Conservation (phyloP, 2,113 vertebrate genomes). For the Passer domesticus region DNA sequence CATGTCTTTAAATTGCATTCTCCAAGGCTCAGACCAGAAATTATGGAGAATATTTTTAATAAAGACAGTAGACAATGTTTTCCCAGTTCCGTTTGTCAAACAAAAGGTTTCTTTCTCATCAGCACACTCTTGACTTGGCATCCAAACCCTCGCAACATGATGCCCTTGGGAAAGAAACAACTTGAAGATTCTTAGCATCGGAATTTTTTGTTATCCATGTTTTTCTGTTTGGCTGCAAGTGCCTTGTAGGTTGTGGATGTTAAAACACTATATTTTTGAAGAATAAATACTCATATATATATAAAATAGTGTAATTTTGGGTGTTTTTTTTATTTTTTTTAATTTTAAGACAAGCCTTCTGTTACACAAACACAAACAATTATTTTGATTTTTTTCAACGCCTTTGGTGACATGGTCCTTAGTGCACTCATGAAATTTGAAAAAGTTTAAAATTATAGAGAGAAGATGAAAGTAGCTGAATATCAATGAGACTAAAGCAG, state of each 20-base stretch:
- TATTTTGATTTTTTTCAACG: not conserved
- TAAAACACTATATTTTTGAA: not conserved
- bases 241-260: not conserved
- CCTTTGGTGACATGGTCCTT: not conserved
- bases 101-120: not conserved
- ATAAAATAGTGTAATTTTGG: not conserved
- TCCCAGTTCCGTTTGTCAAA: not conserved
- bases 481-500: not conserved
- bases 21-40: not conserved
- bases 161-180: not conserved
- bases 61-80: not conserved
- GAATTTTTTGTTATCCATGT: not conserved
- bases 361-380: not conserved
- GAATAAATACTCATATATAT: not conserved
- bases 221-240: not conserved
- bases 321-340: not conserved
- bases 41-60: not conserved
- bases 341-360: not conserved
- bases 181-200: not conserved
- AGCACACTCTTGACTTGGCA: not conserved
- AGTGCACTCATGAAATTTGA: not conserved
- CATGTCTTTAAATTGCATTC: not conserved
- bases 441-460: not conserved
- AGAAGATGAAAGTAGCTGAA: not conserved
- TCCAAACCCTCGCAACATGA: not conserved